phyloP scores from a whole-genome alignment of 2,888 invertebrate species.

The Eristalis arbustorum region DNA sequence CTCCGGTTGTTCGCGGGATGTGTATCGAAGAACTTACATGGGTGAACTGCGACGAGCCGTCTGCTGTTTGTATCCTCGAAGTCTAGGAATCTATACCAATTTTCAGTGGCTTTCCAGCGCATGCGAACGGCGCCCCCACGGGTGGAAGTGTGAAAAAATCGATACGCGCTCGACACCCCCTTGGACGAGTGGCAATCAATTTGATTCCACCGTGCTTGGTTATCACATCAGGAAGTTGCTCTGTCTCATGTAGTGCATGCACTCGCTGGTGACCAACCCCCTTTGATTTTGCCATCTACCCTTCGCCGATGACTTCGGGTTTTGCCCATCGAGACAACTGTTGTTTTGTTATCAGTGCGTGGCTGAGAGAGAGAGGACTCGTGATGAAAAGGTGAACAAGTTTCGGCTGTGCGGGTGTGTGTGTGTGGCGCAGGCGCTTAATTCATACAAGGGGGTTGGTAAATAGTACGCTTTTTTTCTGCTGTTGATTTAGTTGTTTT shows the following conservation, averaged over 20 bases:
- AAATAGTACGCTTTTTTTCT: constrained; percentile 14
- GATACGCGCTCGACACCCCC: constrained; percentile 39
- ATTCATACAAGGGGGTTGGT: constrained; percentile 20
- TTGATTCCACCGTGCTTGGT: constrained; percentile 15
- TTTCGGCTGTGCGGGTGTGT: neutral
- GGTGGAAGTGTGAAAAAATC: constrained; percentile 50
- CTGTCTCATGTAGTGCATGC: constrained; percentile 6
- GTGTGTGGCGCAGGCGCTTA: constrained; percentile 40
- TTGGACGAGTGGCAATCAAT: constrained; percentile 15
- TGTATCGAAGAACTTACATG: constrained; percentile 43
- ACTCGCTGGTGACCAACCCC: constrained; percentile 6
- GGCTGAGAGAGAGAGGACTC: neutral
- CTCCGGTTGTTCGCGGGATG: neutral
- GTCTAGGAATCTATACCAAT: constrained; percentile 31
- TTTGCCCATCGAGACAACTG: constrained; percentile 28
- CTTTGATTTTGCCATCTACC: neutral
- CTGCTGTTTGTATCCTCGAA: constrained; percentile 37
- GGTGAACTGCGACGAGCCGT: constrained; percentile 56
- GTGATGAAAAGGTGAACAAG: constrained; percentile 22
- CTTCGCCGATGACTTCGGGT: neutral
- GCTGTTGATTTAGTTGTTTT: constrained; percentile 31
- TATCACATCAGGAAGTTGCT: constrained; percentile 27
- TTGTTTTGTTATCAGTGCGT: constrained; percentile 59
- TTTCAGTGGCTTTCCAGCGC: constrained; percentile 38
- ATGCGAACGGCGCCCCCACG: constrained; percentile 15